Evolutionary conservation across 1,140 invertebrate genomes (phyloP).

Genomic region (Dinothrombium tinctorium): DNA sequence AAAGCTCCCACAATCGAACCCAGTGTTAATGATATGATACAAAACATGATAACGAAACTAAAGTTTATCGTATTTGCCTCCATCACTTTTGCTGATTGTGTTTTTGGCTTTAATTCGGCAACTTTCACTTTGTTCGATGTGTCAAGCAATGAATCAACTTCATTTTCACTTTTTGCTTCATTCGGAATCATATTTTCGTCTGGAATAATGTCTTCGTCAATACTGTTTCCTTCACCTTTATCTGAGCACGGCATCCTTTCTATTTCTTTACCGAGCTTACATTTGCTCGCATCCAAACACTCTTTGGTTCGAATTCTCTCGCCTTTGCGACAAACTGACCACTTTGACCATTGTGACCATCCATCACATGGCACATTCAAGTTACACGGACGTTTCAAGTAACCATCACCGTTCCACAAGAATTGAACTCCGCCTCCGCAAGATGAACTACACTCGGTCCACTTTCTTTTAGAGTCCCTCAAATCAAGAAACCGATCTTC

Average conservation of each 20-base stretch:
- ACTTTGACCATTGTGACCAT: background rate
- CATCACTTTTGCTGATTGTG: background rate
- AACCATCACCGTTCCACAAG: background rate
- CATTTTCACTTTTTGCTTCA: background rate
- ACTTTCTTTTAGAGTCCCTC: no score
- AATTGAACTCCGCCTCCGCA: constrained; percentile 61
- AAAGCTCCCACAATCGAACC: no score
- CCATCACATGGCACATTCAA: background rate
- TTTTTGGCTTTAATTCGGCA: background rate
- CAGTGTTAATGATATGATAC: no score
- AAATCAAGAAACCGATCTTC: constrained; percentile 60
- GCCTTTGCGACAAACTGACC: background rate
- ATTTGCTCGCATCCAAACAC: background rate
- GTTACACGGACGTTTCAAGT: background rate
- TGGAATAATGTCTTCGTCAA: background rate
- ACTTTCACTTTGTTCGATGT: background rate
- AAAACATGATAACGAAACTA: no score
- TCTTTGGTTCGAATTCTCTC: background rate
- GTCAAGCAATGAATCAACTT: background rate
- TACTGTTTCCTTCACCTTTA: background rate
- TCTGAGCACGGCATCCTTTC: background rate
- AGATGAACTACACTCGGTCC: constrained; percentile 45
- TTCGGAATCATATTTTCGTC: background rate
- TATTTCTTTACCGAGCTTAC: background rate
- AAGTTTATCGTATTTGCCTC: background rate